Base-by-base conservation (phyloP, 2,797 vertebrate species). In the Prionace glauca region DNA sequence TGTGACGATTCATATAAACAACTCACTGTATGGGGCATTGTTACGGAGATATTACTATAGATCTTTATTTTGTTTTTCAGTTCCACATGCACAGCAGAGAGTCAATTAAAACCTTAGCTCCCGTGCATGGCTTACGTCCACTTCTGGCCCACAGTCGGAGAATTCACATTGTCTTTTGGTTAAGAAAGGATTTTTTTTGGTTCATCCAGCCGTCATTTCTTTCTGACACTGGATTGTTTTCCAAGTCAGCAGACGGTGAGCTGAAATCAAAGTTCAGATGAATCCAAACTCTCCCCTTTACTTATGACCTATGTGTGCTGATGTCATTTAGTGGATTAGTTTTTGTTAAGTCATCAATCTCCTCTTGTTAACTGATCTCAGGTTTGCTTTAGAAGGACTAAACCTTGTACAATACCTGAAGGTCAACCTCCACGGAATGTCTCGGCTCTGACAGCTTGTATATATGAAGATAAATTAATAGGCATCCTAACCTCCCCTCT, bases 381-480 rank as follows among this genome's bases (percentile, higher is more conserved):
- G 26, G 26, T 95, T 95, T 95, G 72, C 71, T 95, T 69, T 95
- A 56, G 93, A 95, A 95, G 71, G 77, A 95, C 71, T 77, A 95
- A 95, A 77, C 71, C 93, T 95, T 95, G 93, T 77, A 29, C 71
- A 60, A 60, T 74, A 95, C 71, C 12, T 77, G 93, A 95, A 95
- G 93, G 93, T 95, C 93, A 95, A 74, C 26, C 67, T 95, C 93
- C 41, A 29, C n/a, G 71, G 93, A 77, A 95, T 95, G 93, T 26
- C 93, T 77, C 60, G 71, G 69, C 93, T 95, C 93, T 95, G 93
- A 95, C 93, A 95, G 93, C 71, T 95, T 95, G 93, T 56, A 50
- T 97, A 97, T 97, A 98, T 97, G 97, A 98, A 98, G 98, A 98
- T 98, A 97, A 98, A 98, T 98, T 98, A 97, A 97, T 98, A 97